Percentiles rank a stretch among this genome's conserved stretches.
phyloP scores from a whole-genome alignment of 2,888 invertebrate genomes.

The Drosophila kuntzei region DNA sequence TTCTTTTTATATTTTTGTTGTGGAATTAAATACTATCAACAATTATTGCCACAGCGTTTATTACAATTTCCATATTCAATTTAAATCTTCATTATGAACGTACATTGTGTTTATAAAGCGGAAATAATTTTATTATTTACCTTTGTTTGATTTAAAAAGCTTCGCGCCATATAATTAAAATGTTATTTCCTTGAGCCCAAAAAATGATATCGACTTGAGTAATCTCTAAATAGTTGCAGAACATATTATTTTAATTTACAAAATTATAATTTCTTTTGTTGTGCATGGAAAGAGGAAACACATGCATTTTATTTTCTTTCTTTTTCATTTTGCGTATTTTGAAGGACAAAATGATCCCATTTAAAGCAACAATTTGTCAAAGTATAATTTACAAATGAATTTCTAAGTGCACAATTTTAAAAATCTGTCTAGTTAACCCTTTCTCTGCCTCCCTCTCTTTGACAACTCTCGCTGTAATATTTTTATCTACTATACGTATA shows the following conservation, averaged over 20 bases:
- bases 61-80: slow-evolving; percentile 3
- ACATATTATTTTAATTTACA: slow-evolving; percentile 6
- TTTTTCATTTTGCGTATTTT: slow-evolving; percentile 8
- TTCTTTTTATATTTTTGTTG: slow-evolving; percentile 39
- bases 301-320: slow-evolving; percentile 21
- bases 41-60: slow-evolving; percentile 40
- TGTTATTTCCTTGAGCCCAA: slow-evolving; percentile 13
- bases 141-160: slow-evolving; percentile 7
- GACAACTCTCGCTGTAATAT: slow-evolving; percentile 40
- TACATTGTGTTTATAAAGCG: slow-evolving; percentile 18
- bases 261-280: slow-evolving; percentile 1
- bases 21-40: slow-evolving; percentile 35
- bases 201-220: slow-evolving; percentile 3
- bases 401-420: slow-evolving; percentile 60
- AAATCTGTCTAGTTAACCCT: slow-evolving; percentile 57
- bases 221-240: slow-evolving; percentile 1
- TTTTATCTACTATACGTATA: slow-evolving; percentile 56
- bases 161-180: slow-evolving; percentile 16
- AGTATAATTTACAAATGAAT: slow-evolving; percentile 38
- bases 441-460: slow-evolving; percentile 51
- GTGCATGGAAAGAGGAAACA: slow-evolving; percentile 37
- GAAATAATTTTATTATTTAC: slow-evolving; percentile 13
- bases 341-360: slow-evolving; percentile 13
- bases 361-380: slow-evolving; percentile 19
- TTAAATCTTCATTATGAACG: background rate